Conservation (phyloP, 2,113 vertebrate genomes). For the Vimba vimba region DNA sequence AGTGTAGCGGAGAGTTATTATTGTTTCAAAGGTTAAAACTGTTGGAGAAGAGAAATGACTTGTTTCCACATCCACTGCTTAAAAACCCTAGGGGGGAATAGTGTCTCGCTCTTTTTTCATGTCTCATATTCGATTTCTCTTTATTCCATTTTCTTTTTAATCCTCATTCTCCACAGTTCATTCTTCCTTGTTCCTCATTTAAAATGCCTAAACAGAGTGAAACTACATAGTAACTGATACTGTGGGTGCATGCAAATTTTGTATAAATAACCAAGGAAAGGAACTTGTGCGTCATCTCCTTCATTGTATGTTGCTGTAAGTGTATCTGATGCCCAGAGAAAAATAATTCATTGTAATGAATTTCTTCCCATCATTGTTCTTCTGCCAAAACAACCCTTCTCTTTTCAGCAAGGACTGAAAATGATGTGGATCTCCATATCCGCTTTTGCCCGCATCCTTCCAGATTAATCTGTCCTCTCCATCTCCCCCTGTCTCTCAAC, state of each 20-base stretch:
- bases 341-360: constrained; percentile 33
- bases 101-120: constrained; percentile 1
- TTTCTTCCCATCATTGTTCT: constrained; percentile 8
- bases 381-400: constrained; percentile 25
- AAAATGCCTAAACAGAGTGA: constrained; percentile 17
- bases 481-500: neutral
- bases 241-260: constrained; percentile 13
- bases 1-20: neutral
- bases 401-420: constrained; percentile 16
- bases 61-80: constrained; percentile 52
- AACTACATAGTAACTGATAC: constrained; percentile 6
- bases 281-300: neutral
- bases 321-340: constrained; percentile 16
- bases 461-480: neutral
- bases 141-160: neutral
- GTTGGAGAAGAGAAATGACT: constrained; percentile 42
- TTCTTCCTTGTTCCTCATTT: neutral
- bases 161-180: neutral
- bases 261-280: constrained; percentile 41
- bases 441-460: neutral
- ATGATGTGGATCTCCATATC: neutral
- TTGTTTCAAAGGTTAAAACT: constrained; percentile 29
- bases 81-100: constrained; percentile 41
- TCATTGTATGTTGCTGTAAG: neutral
- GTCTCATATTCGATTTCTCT: neutral